These are phyloP conservation scores for Sylvicola cinctus DNA, from an alignment of 2,888 invertebrate genomes.

Conservation along the genomic window DNA sequence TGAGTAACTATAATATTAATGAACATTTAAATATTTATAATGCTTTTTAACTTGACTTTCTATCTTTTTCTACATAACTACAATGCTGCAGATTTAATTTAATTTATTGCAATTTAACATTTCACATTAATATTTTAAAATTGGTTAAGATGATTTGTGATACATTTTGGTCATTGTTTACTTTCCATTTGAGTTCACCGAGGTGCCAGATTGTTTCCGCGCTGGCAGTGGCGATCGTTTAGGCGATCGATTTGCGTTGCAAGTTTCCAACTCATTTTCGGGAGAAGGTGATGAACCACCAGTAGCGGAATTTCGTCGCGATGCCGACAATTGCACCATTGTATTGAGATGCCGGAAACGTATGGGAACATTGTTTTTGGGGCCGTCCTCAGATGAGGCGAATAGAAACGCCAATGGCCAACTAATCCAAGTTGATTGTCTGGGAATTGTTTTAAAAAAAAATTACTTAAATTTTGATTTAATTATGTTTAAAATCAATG, in stretches of 20 bases:
- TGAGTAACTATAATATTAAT: too few species aligned
- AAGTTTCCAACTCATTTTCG: slow-evolving; percentile 23
- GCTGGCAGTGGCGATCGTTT: slow-evolving; percentile 27
- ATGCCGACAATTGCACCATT: slow-evolving; percentile 52
- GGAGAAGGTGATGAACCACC: slow-evolving; percentile 53
- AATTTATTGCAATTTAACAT: too few species aligned
- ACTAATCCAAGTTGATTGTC: slow-evolving; percentile 69
- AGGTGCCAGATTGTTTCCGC: slow-evolving; percentile 13
- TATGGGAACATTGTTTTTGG: slow-evolving; percentile 50
- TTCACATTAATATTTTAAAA: too few species aligned
- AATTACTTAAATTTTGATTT: not conserved
- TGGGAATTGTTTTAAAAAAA: too few species aligned
- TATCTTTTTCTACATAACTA: too few species aligned
- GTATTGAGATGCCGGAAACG: slow-evolving; percentile 75
- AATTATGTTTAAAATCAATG: slow-evolving; percentile 6
- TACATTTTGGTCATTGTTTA: too few species aligned
- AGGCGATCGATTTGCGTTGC: slow-evolving; percentile 25
- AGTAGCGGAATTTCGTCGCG: slow-evolving; percentile 34
- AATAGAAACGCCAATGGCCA: slow-evolving; percentile 81
- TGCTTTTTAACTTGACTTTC: too few species aligned
- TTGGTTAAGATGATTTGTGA: too few species aligned
- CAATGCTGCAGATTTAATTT: too few species aligned
- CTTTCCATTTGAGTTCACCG: too few species aligned
- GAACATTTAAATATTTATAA: too few species aligned
- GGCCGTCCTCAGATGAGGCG: slow-evolving; percentile 49